Conservation (phyloP, 2,113 vertebrate genomes). For the Origma solitaria region DNA sequence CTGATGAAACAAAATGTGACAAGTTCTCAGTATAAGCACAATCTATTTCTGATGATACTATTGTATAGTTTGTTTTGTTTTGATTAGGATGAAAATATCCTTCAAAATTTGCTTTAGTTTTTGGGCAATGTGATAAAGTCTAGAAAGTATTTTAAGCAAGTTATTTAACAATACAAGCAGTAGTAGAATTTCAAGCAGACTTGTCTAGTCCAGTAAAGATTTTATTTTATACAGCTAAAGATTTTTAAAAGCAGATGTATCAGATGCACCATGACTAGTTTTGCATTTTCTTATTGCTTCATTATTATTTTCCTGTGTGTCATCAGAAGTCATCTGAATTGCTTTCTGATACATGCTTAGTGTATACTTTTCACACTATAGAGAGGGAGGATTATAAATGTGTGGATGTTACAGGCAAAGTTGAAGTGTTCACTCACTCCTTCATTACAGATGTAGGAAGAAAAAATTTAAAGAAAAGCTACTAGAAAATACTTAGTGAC, state of each 20-base stretch:
- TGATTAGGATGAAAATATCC: neutral
- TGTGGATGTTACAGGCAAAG: neutral
- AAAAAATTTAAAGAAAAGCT: neutral
- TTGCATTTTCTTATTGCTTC: neutral
- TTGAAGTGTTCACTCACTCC: neutral
- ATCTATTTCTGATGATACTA: neutral
- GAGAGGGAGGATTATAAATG: neutral
- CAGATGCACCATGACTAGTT: neutral
- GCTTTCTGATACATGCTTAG: neutral
- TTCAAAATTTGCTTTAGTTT: neutral
- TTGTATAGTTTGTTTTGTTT: neutral
- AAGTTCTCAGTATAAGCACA: neutral
- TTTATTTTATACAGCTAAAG: neutral
- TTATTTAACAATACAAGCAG: neutral
- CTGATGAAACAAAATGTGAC: neutral
- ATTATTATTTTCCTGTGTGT: neutral
- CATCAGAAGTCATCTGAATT: neutral
- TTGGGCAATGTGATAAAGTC: neutral
- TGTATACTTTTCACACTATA: accelerated
- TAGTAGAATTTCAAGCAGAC: neutral
- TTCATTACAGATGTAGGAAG: neutral
- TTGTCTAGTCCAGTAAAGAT: neutral
- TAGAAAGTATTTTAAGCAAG: neutral
- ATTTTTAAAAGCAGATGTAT: neutral
- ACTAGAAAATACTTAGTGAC: neutral